phyloP scores from a whole-genome alignment of 2,113 vertebrate genomes.

The Acanthisitta chloris region DNA sequence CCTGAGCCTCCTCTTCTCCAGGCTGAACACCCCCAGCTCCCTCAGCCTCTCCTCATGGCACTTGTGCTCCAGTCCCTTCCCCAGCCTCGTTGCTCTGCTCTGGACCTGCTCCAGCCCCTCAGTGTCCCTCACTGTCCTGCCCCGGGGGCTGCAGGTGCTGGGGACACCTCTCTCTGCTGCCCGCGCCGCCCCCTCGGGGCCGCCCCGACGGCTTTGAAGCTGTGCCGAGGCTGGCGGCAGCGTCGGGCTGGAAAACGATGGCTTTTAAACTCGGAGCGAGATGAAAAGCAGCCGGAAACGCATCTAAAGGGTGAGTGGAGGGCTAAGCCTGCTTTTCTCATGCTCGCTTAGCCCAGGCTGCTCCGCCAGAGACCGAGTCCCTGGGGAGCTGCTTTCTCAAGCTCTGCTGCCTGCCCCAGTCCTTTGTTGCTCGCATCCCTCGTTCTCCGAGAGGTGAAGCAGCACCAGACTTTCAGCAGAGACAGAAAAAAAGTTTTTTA shows the following conservation, averaged over 20 bases:
- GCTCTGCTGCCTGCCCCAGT: neutral
- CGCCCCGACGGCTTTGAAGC: neutral
- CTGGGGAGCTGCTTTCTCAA: neutral
- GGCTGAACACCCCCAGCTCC: too few relatives aligned
- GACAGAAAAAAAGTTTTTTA: neutral
- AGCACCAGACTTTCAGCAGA: neutral
- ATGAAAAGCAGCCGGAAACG: slow-evolving; percentile 60
- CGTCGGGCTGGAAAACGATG: neutral
- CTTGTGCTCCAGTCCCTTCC: too few relatives aligned
- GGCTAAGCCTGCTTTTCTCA: slow-evolving; percentile 58
- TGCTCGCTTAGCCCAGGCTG: slow-evolving; percentile 4
- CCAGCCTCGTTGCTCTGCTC: too few relatives aligned
- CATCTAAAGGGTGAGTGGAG: neutral
- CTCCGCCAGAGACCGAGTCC: neutral
- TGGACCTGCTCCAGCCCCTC: too few relatives aligned
- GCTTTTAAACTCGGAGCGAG: slow-evolving; percentile 35
- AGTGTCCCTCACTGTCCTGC: too few relatives aligned
- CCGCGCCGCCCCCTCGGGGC: neutral
- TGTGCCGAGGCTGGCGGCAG: slow-evolving; percentile 3
- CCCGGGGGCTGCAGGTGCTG: too few relatives aligned
- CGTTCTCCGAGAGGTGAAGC: neutral
- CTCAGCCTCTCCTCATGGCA: too few relatives aligned
- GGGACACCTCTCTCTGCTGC: neutral
- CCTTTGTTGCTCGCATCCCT: neutral
- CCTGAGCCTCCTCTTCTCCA: too few relatives aligned